Base-by-base conservation (phyloP, 2,888 invertebrate species). In the Euspilapteryx auroguttella region DNA sequence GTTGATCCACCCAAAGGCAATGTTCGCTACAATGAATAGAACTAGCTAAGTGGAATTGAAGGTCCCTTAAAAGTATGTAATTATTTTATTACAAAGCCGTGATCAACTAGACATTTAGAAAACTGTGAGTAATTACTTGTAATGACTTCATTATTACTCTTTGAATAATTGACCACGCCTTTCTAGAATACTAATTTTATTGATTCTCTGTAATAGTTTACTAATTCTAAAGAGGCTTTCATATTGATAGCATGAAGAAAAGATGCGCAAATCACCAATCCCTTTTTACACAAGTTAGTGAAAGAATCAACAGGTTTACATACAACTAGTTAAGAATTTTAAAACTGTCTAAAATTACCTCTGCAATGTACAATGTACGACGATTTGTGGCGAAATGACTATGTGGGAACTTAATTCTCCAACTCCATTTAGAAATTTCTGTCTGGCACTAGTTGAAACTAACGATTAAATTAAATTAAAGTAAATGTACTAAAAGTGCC, bases 31-130 rank as follows among this genome's bases (percentile, higher is more conserved):
- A 69, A 66, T 69, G 68, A 62, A 65, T 71, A 69, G 64, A 69
- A 64, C 68, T 71, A 73, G 58, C 71, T 73, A 73, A 71, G 55
- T 71, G 73, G 73, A 73, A 73, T 71, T 73, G 57, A 69, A 73
- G 73, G 75, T 73, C 73, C 75, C 75, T 73, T 73, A 73, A 63
- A 71, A 73, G 69, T 75, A 75, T 65, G 61, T 66, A 66, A 28
- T 34, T 57, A 59, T 62, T 28, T 32, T 58, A 63, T 58, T 46
- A 47, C 47, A 55, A 61, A 66, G 57, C 66, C 44, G 65, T 64
- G 71, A 58, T 68, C 71, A 73, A 71, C 47, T 61, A 64, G 39
- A 52, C 59, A 53, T 40, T 45, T 17, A 17, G 17, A 17, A 6
- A 13, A 14, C 5, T 24, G 10, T 2, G 21, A 11, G 13, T 15